phyloP scores from a whole-genome alignment of 2,797 vertebrate genomes.

The Capromys pilorides region DNA sequence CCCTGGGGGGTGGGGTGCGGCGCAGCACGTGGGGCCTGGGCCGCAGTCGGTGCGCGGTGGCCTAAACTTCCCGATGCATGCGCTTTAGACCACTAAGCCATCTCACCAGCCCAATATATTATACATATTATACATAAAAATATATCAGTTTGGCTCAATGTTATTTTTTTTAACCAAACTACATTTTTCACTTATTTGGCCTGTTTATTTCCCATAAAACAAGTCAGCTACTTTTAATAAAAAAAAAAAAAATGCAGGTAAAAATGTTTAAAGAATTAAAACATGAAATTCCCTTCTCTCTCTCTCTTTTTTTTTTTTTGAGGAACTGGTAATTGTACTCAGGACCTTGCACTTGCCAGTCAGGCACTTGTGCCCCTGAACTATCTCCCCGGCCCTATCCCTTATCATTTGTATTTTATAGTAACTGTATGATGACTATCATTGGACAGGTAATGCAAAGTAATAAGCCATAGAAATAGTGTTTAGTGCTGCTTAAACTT shows the following conservation, averaged over 20 bases:
- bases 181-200: neutral
- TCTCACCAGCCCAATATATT: no score
- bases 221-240: neutral
- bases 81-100: no score
- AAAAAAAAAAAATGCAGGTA: neutral
- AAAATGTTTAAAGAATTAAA: neutral
- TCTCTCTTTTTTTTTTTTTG: no score
- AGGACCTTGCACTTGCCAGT: no score
- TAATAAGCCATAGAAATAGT: neutral
- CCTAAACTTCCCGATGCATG: no score
- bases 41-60: no score
- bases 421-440: neutral
- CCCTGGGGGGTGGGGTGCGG: no score
- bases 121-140: no score
- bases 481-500: neutral
- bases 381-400: no score
- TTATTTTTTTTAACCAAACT: slow-evolving; percentile 3
- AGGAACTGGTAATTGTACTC: no score
- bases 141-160: neutral
- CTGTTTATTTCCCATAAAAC: neutral
- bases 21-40: no score
- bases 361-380: no score
- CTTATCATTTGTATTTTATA: neutral
- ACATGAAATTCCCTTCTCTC: neutral
- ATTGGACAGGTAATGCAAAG: neutral